A percentile compares a stretch with the other conserved stretches of the same genome.
Evolutionary conservation across 1,140 invertebrate genomes (phyloP).

Genomic region (Zaprionus camerounensis): DNA sequence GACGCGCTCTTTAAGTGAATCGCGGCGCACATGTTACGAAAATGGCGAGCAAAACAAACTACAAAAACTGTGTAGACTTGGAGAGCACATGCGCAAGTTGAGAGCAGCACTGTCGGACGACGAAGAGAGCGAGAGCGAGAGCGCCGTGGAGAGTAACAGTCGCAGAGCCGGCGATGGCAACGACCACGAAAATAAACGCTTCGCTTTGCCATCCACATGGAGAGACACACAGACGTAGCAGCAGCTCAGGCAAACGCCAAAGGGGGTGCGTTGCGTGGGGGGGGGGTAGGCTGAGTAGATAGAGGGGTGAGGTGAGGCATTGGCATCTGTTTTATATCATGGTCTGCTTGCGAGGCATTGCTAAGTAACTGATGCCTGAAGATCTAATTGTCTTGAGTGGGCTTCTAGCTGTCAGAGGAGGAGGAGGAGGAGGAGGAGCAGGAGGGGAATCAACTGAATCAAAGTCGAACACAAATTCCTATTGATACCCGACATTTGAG

Average conservation of each 20-base stretch:
- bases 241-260: neutral
- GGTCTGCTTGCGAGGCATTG: slow-evolving; percentile 48
- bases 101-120: slow-evolving; percentile 4
- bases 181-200: slow-evolving; percentile 61
- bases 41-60: slow-evolving; percentile 71
- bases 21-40: slow-evolving; percentile 64
- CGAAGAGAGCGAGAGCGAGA: neutral
- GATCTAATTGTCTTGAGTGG: slow-evolving; percentile 67
- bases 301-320: neutral
- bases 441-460: slow-evolving; percentile 30
- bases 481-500: slow-evolving; percentile 19
- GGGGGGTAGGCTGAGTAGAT: neutral
- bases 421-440: neutral
- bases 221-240: slow-evolving; percentile 22
- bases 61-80: slow-evolving; percentile 58
- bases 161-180: slow-evolving; percentile 45
- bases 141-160: slow-evolving; percentile 3
- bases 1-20: neutral
- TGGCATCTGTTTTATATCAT: slow-evolving; percentile 77
- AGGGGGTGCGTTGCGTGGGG: too few relatives aligned
- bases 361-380: slow-evolving; percentile 55
- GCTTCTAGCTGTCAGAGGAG: slow-evolving; percentile 60
- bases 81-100: slow-evolving; percentile 65
- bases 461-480: slow-evolving; percentile 30
- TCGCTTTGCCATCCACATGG: slow-evolving; percentile 53